These are phyloP conservation scores for Cylindroiulus punctatus DNA, from an alignment of 2,888 invertebrate genomes.

Conservation along the genomic window DNA sequence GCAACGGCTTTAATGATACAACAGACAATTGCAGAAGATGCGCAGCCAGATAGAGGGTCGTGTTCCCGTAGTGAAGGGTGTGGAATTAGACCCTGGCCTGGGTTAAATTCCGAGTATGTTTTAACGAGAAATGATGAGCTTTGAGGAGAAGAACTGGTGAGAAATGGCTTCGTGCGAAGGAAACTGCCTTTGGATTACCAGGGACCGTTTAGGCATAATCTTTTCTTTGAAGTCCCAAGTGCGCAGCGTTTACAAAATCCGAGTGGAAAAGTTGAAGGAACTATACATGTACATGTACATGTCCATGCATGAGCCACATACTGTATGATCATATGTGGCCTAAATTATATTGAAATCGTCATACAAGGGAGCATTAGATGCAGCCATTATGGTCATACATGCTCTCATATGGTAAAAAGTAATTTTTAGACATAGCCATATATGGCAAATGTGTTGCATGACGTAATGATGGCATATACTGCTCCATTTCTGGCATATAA, in stretches of 20 bases:
- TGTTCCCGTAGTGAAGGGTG: background rate
- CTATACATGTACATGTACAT: too few relatives aligned
- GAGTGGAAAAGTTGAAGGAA: too few relatives aligned
- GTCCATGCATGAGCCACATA: too few relatives aligned
- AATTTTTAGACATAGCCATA: too few relatives aligned
- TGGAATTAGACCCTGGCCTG: conserved; percentile 16
- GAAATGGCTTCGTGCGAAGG: background rate
- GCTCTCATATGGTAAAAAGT: too few relatives aligned
- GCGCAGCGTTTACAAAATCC: background rate
- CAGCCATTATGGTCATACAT: too few relatives aligned
- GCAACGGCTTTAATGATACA: background rate
- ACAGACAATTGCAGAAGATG: conserved; percentile 33
- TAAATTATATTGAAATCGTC: too few relatives aligned
- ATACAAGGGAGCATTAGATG: too few relatives aligned
- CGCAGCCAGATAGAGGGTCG: conserved; percentile 15
- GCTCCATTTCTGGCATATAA: too few relatives aligned
- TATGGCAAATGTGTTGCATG: too few relatives aligned
- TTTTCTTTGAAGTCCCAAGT: background rate
- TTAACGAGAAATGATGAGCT: conserved; percentile 38
- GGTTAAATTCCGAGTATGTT: conserved; percentile 13
- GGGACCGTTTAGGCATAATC: background rate
- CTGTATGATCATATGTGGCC: too few relatives aligned
- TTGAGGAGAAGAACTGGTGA: background rate
- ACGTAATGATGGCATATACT: too few relatives aligned
- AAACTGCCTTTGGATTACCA: background rate